phyloP scores from a whole-genome alignment of 2,797 vertebrate species.

The Lerista edwardsae region DNA sequence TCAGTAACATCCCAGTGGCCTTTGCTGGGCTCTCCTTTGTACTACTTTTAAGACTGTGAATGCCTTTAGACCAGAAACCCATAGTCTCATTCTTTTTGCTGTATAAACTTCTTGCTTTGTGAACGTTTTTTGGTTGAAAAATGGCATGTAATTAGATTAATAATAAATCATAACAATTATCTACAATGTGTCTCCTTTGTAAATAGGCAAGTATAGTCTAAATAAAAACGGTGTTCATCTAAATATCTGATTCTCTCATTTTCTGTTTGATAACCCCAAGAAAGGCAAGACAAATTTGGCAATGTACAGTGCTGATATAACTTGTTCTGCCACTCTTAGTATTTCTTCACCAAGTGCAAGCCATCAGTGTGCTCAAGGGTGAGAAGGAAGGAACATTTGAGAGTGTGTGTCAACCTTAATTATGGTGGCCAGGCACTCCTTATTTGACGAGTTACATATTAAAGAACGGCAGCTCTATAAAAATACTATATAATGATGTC shows the following conservation, averaged over 20 bases:
- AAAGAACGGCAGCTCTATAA: background rate
- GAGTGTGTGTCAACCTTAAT: background rate
- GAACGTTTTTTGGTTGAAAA: no score
- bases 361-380: slow-evolving; percentile 22
- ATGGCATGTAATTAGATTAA: no score
- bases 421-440: background rate
- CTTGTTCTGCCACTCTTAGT: slow-evolving; percentile 10
- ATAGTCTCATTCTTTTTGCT: no score
- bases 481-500: background rate
- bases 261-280: background rate
- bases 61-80: no score
- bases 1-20: no score
- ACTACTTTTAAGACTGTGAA: no score
- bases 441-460: background rate
- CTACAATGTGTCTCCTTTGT: background rate
- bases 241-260: background rate
- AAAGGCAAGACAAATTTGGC: background rate
- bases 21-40: no score
- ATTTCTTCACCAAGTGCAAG: background rate
- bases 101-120: background rate
- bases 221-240: background rate
- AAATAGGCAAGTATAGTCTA: background rate
- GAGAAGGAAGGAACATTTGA: slow-evolving; percentile 18
- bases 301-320: background rate
- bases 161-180: background rate